phyloP scores from a whole-genome alignment of 2,113 vertebrate genomes.

The Lucifuga dentata region DNA sequence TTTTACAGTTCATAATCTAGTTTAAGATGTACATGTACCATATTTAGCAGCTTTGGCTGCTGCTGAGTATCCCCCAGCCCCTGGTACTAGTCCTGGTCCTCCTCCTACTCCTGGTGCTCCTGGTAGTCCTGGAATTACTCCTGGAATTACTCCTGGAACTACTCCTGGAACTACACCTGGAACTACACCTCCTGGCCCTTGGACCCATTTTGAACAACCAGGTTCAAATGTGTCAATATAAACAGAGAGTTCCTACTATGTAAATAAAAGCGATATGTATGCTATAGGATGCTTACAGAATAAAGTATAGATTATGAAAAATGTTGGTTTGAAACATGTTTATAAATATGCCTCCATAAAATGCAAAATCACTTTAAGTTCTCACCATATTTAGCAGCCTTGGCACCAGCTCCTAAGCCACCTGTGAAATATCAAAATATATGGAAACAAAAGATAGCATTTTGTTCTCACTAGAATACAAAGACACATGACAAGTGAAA shows the following conservation, averaged over 20 bases:
- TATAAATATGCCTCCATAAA: conserved; percentile 1
- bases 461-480: neutral
- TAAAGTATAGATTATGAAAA: neutral
- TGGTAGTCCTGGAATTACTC: conserved; percentile 37
- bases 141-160: conserved; percentile 31
- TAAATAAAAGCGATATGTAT: too few relatives aligned
- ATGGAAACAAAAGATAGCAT: neutral
- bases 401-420: conserved; percentile 64
- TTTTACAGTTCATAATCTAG: too few relatives aligned
- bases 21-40: neutral
- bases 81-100: conserved; percentile 37
- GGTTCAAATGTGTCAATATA: neutral
- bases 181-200: conserved; percentile 30
- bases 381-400: conserved; percentile 79
- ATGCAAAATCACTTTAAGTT: neutral
- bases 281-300: neutral
- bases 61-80: neutral
- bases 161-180: conserved; percentile 24
- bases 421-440: conserved; percentile 1
- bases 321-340: neutral
- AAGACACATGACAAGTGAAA: too few relatives aligned
- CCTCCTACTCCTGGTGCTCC: conserved; percentile 25
- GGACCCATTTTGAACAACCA: conserved; percentile 3
- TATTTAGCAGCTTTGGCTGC: conserved; percentile 13
- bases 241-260: neutral